A percentile compares a stretch with the other conserved stretches of the same genome.
phyloP scores from a whole-genome alignment of 2,888 invertebrate genomes.

The Barypeithes pellucidus region DNA sequence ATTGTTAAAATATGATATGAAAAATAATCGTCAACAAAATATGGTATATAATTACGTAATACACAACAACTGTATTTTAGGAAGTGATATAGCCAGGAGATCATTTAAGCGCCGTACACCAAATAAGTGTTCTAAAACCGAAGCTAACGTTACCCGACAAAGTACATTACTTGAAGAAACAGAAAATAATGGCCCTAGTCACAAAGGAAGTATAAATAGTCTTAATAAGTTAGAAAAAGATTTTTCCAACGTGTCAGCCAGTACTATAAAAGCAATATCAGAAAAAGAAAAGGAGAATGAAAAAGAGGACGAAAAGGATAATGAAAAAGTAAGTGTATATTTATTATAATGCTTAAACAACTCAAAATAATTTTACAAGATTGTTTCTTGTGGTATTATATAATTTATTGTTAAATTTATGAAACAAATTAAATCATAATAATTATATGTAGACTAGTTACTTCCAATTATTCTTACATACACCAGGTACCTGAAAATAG shows the following conservation, averaged over 20 bases:
- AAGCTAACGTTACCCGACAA: constrained; percentile 67
- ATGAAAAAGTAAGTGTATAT: constrained; percentile 38
- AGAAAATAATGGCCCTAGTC: constrained; percentile 60
- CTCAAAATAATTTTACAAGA: no score
- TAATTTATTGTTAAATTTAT: no score
- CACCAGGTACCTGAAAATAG: no score
- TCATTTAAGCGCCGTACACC: constrained; percentile 77
- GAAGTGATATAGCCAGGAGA: constrained; percentile 84
- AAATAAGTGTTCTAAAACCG: constrained; percentile 69
- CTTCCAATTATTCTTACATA: no score
- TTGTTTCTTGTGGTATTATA: no score
- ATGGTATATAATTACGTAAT: no score
- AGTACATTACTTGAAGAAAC: constrained; percentile 67
- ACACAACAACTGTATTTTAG: constrained; percentile 34
- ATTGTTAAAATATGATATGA: no score
- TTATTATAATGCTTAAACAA: neutral
- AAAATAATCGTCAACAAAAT: no score
- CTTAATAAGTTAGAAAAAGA: constrained; percentile 68
- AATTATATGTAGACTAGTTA: no score
- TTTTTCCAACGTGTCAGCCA: constrained; percentile 63
- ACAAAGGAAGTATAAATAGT: constrained; percentile 60
- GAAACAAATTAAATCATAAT: no score
- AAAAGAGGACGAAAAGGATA: constrained; percentile 58
- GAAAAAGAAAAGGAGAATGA: constrained; percentile 51
- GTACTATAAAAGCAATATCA: constrained; percentile 60